Evolutionary conservation across 2,113 vertebrate species (phyloP).

Genomic region (Siniperca knerii): DNA sequence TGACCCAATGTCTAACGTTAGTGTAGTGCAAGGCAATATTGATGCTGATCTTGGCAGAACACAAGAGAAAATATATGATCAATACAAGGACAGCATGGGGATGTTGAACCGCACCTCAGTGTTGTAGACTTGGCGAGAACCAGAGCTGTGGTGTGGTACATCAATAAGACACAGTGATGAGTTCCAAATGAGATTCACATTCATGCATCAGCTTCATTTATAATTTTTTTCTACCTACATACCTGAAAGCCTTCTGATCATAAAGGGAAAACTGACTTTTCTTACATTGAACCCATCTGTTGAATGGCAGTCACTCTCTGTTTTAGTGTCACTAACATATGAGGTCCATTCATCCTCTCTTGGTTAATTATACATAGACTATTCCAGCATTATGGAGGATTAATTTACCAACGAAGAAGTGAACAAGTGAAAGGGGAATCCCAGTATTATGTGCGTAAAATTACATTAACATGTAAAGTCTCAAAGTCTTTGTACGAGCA

Average conservation of each 20-base stretch:
- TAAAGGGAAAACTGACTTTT: background rate
- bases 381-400: background rate
- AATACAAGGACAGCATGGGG: constrained; percentile 13
- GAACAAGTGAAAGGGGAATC: background rate
- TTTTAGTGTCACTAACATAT: too few relatives aligned
- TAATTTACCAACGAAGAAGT: background rate
- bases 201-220: constrained; percentile 7
- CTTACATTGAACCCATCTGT: too few relatives aligned
- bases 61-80: constrained; percentile 50
- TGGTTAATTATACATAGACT: background rate
- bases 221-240: background rate
- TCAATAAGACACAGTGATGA: constrained; percentile 25
- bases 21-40: background rate
- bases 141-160: constrained; percentile 26
- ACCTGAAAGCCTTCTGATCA: background rate
- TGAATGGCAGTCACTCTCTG: too few relatives aligned
- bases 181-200: constrained; percentile 43
- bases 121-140: background rate
- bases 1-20: background rate
- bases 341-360: too few relatives aligned
- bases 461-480: too few relatives aligned
- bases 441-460: background rate
- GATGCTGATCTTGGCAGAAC: constrained; percentile 32
- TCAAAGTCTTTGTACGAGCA: too few relatives aligned
- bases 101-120: background rate